Base-by-base conservation (phyloP, 2,888 invertebrate species). In the Pammene fasciana region DNA sequence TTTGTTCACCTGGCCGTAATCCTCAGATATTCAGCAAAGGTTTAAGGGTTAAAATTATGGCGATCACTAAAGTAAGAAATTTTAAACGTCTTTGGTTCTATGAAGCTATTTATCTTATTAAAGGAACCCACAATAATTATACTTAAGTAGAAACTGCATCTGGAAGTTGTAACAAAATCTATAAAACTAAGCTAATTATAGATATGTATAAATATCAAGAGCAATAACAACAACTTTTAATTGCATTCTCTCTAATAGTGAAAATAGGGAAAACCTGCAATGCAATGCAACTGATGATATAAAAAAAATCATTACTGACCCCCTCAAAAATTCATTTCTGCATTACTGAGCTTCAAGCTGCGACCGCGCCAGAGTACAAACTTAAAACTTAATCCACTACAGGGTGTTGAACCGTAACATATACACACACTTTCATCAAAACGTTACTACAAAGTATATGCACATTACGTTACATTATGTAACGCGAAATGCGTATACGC, bases 401-500 rank as follows among this genome's bases (percentile, higher is more conserved):
- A 50, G 16, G 0, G 9, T 50, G 18, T 61, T 61, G 34, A 50
- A 50, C 18, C 48, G 41, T 41, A 26, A 41, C 13, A 13, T 16
- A 18, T 18, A n/a, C 18, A 62, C 38, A 41, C 9, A 9, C 41
- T 52, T 62, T n/a, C 34, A 50, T 57, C 10, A 18, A 11, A 48
- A 11, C 18, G 50, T 50, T 66, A 13, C 34, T 59, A 52, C 38
- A 7, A 11, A 18, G 26, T 26, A 26, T 60, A 52, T 36, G 59
- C 41, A 52, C 54, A 54, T 61, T 52, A 54, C 60, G 67, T 60
- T 60, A 60, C 18, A 38, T 67, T 54, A 67, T 54, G 67, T 45
- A 67, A 67, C n/a, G 10, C n/a, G 59, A n/a, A 50, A 52, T 61
- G 60, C 60, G 67, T 67, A 67, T 61, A 67, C 67, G 67, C 67